Evolutionary conservation across 2,888 invertebrate genomes (phyloP).

Genomic region (Phaedon cochleariae): DNA sequence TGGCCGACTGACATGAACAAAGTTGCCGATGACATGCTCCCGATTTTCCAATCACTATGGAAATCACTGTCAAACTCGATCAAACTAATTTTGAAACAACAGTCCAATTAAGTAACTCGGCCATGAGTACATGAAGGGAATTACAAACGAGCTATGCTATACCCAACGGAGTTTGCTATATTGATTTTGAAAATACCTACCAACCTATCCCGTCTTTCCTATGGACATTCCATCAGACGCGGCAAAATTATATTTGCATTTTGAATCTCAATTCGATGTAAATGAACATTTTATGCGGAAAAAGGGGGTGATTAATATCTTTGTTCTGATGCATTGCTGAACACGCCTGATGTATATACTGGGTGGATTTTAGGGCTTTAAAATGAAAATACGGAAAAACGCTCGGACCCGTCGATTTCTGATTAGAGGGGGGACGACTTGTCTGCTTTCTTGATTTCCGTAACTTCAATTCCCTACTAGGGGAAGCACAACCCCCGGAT

Average conservation of each 20-base stretch:
- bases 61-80: neutral
- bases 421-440: too few species aligned
- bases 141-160: neutral
- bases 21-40: neutral
- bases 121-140: neutral
- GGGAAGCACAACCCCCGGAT: too few species aligned
- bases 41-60: neutral
- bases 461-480: too few species aligned
- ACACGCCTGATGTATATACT: too few species aligned
- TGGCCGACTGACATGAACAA: neutral
- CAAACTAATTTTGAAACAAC: neutral
- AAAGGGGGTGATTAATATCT: too few species aligned
- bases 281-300: neutral
- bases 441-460: too few species aligned
- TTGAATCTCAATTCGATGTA: neutral
- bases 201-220: neutral
- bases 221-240: neutral
- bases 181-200: neutral
- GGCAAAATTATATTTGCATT: neutral
- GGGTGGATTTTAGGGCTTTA: too few species aligned
- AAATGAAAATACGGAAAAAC: too few species aligned
- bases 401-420: too few species aligned
- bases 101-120: neutral
- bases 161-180: neutral
- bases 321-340: too few species aligned